Conservation (phyloP, 2,888 invertebrate genomes). For the Marasmarcha lunaedactyla region DNA sequence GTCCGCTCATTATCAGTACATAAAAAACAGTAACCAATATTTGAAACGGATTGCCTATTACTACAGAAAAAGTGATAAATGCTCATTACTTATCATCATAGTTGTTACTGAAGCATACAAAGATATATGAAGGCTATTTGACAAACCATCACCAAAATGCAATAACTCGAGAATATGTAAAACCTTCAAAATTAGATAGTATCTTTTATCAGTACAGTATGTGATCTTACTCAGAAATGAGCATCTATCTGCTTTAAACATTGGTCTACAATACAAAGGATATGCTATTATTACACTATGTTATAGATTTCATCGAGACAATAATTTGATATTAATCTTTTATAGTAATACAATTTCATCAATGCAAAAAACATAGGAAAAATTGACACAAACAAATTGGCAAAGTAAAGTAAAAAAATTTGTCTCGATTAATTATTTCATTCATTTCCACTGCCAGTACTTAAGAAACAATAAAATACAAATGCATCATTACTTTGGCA, state of each 20-base stretch:
- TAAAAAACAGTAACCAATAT: conserved; percentile 39
- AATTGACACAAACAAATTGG: too few species aligned
- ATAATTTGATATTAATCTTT: too few species aligned
- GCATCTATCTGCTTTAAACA: conserved; percentile 49
- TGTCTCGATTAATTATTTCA: too few species aligned
- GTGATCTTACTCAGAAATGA: conserved; percentile 18
- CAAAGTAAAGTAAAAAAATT: too few species aligned
- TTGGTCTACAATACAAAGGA: conserved; percentile 36
- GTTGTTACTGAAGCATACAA: background rate
- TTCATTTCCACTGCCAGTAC: conserved; percentile 33
- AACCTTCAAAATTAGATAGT: too few species aligned
- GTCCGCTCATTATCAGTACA: conserved; percentile 55
- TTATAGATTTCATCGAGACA: too few species aligned
- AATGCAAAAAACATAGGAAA: too few species aligned
- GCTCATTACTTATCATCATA: conserved; percentile 28
- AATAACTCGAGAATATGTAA: too few species aligned
- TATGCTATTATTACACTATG: conserved; percentile 34
- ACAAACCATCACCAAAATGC: too few species aligned
- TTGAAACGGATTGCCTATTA: conserved; percentile 53
- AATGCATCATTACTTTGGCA: conserved; percentile 61
- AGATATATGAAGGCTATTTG: too few species aligned
- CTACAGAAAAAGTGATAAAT: conserved; percentile 52
- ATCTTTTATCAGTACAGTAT: too few species aligned
- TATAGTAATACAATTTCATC: too few species aligned
- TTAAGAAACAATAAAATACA: conserved; percentile 37